Conservation (phyloP, 2,113 vertebrate species). For the Smithornis capensis region DNA sequence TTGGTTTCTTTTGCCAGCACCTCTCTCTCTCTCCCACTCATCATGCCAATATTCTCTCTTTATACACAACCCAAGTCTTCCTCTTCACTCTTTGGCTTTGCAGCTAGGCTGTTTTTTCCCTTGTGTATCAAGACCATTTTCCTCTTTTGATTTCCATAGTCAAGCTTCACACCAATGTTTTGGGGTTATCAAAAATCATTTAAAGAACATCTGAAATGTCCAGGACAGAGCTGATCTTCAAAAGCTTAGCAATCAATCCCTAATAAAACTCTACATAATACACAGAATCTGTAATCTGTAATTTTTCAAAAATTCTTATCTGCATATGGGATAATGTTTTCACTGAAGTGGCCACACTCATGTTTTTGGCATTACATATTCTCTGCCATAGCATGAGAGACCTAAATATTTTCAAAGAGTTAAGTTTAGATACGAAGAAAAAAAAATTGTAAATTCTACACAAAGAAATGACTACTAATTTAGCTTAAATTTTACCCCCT, state of each 20-base stretch:
- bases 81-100: background rate
- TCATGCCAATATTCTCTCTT: background rate
- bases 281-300: background rate
- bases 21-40: constrained; percentile 28
- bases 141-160: background rate
- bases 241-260: background rate
- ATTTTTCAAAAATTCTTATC: background rate
- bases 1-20: constrained; percentile 22
- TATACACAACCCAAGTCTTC: background rate
- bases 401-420: background rate
- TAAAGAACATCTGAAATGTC: background rate
- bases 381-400: background rate
- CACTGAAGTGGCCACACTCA: background rate
- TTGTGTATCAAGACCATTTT: background rate
- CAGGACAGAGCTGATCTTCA: background rate
- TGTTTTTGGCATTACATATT: background rate
- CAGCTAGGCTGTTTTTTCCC: background rate
- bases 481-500: background rate
- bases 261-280: background rate
- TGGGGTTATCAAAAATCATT: background rate
- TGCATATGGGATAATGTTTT: background rate
- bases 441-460: background rate
- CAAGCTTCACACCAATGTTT: background rate
- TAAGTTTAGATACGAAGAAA: background rate
- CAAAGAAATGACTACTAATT: background rate